These are phyloP conservation scores for Nipponia nippon DNA, from an alignment of 2,113 vertebrate species.

Conservation along the genomic window DNA sequence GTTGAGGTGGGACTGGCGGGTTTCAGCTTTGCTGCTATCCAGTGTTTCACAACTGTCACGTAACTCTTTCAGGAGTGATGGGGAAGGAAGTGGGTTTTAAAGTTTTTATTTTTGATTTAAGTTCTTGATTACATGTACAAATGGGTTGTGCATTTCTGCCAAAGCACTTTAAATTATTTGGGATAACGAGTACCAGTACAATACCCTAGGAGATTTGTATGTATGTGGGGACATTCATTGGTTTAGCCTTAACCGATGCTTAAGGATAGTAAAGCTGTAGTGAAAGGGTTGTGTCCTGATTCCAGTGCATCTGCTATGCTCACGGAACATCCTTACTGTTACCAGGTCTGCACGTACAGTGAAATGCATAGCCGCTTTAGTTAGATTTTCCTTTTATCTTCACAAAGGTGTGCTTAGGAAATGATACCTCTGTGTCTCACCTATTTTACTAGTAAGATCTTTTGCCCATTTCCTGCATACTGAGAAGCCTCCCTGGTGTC, in stretches of 20 bases:
- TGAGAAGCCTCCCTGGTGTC: background rate
- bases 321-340: background rate
- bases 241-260: background rate
- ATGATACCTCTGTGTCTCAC: background rate
- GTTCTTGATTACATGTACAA: background rate
- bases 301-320: background rate
- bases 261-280: background rate
- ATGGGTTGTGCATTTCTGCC: background rate
- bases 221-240: background rate
- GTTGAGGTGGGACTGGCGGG: background rate
- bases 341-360: background rate
- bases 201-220: background rate
- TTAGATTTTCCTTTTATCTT: background rate
- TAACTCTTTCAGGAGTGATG: background rate
- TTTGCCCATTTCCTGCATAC: slow-evolving; percentile 50
- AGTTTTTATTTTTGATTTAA: background rate
- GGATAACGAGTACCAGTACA: background rate
- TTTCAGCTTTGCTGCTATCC: background rate
- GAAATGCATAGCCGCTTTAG: background rate
- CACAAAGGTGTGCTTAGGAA: slow-evolving; percentile 7
- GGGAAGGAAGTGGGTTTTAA: background rate
- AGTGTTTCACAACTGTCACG: background rate
- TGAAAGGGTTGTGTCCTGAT: background rate
- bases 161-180: background rate
- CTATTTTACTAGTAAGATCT: background rate